Conservation (phyloP, 92 coral and sea anemone genomes). For the Muricea muricata region DNA sequence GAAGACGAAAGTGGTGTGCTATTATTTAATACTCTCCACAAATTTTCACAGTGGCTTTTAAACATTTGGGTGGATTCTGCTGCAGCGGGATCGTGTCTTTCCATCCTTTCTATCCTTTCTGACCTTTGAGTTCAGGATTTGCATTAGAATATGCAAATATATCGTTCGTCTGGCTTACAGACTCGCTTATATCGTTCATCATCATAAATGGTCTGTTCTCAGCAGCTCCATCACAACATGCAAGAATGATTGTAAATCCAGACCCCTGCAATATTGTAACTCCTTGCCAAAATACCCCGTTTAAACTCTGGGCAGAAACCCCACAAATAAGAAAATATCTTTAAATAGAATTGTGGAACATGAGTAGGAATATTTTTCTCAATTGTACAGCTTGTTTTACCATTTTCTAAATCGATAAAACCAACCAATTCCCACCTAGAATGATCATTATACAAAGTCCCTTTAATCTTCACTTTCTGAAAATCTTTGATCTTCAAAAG, state of each 20-base stretch:
- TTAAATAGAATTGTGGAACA: slow-evolving; percentile 63
- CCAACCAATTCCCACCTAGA: slow-evolving; percentile 39
- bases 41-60: neutral
- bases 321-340: slow-evolving; percentile 64
- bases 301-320: slow-evolving; percentile 45
- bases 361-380: slow-evolving; percentile 46
- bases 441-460: slow-evolving; percentile 37
- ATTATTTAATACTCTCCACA: slow-evolving; percentile 21
- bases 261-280: slow-evolving; percentile 62
- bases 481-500: slow-evolving; percentile 10
- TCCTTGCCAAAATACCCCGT: slow-evolving; percentile 71
- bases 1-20: neutral
- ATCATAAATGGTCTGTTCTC: slow-evolving; percentile 59
- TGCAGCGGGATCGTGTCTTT: neutral
- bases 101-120: slow-evolving; percentile 7
- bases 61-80: slow-evolving; percentile 27
- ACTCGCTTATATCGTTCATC: slow-evolving; percentile 51
- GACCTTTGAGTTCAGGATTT: neutral
- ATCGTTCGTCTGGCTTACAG: slow-evolving; percentile 49
- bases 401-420: slow-evolving; percentile 25
- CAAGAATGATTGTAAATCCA: slow-evolving; percentile 46
- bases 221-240: slow-evolving; percentile 73
- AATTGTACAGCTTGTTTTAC: no score
- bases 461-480: slow-evolving; percentile 38
- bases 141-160: slow-evolving; percentile 30